Base-by-base conservation (phyloP, 2,113 vertebrate genomes). In the Gavialis gangeticus region DNA sequence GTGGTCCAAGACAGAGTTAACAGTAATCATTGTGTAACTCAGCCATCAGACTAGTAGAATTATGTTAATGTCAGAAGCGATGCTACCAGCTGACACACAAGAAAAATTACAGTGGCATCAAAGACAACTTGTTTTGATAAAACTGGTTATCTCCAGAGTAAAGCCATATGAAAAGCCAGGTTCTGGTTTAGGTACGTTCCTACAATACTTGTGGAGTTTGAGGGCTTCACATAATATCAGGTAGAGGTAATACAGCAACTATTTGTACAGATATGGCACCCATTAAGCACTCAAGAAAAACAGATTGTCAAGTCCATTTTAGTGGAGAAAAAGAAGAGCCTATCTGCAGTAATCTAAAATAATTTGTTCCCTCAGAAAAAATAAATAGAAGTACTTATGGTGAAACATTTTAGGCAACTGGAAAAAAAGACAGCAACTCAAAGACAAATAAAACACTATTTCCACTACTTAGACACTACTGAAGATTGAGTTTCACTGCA, bases 401-500 rank as follows among this genome's bases (percentile, higher is more conserved):
- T 78, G 19, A 93, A 84, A 90, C 84, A 79, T 85, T 91, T 85
- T 83, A 85, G 46, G 88, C 94, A 96, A 97, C 92, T 76, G 69
- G 83, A 63, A 60, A 11, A 75, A 84, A 92, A 97, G 79, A 60
- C 69, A 88, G 13, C 18, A 64, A 78, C 22, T 77, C 79, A 89
- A 95, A 83, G 91, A 75, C 77, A 97, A 92, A 94, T 95, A 94
- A 94, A 97, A 91, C 79, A 81, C 75, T 83, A 91, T 87, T 83
- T 37, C 91, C 89, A 85, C 75, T 67, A 34, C 82, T 93, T 84
- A 90, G 91, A 82, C 87, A 79, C 91, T 34, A 82, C 92, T 86
- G 64, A 84, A 92, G 94, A 93, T 86, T 88, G 85, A 95, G 75
- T 81, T 62, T 24, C 57, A 71, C 88, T 90, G 67, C 84, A 78